Conservation (phyloP, 2,113 vertebrate genomes). For the Hipposideros armiger region DNA sequence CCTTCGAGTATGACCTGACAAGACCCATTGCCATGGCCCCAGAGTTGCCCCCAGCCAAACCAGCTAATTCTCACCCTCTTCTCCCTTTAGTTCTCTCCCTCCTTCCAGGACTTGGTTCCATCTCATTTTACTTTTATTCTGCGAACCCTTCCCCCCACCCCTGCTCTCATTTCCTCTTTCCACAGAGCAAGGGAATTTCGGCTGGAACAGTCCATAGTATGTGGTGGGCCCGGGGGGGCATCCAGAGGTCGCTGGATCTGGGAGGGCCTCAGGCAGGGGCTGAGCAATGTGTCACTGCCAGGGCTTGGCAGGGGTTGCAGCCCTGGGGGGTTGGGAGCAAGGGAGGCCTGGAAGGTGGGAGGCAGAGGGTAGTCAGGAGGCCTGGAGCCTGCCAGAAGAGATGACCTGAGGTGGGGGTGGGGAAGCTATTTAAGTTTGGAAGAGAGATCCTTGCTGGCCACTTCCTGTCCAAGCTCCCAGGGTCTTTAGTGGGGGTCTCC, state of each 20-base stretch:
- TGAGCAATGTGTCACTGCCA: constrained; percentile 79
- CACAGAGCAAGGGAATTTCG: constrained; percentile 78
- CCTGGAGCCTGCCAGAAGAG: constrained; percentile 25
- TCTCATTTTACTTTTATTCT: constrained; percentile 59
- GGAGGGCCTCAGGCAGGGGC: constrained; percentile 73
- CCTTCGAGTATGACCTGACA: not conserved
- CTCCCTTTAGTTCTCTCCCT: not conserved
- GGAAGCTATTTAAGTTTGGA: not conserved
- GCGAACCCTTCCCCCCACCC: constrained; percentile 55
- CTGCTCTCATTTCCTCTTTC: constrained; percentile 81
- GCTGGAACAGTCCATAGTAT: constrained; percentile 69
- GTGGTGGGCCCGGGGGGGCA: constrained; percentile 77
- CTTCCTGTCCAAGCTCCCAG: constrained; percentile 55
- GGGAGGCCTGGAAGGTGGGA: constrained; percentile 55
- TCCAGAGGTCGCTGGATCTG: constrained; percentile 78
- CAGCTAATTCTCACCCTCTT: not conserved
- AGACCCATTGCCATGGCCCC: not conserved
- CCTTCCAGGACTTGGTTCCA: constrained; percentile 67
- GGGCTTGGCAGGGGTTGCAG: constrained; percentile 74
- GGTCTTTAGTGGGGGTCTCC: constrained; percentile 59
- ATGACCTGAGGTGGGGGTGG: constrained; percentile 22
- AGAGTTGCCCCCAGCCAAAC: not conserved
- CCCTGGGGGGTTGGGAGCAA: constrained; percentile 57
- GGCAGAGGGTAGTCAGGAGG: constrained; percentile 37
- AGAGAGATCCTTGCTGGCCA: not conserved